A percentile compares a stretch with the other conserved stretches of the same genome.
phyloP scores from a whole-genome alignment of 2,888 invertebrate species.

The Tetanocera ferruginea region DNA sequence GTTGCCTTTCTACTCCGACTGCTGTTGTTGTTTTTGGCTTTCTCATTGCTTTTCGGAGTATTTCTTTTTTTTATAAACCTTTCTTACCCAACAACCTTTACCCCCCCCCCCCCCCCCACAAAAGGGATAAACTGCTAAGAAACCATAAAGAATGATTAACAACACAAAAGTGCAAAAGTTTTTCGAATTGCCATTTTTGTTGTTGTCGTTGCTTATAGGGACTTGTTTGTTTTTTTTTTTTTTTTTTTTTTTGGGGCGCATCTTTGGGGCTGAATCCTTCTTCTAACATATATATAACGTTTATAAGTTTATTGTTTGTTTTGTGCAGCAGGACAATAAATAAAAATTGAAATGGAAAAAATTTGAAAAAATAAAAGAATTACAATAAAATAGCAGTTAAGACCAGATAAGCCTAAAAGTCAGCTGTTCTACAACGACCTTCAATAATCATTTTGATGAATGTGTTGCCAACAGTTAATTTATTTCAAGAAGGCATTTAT shows the following conservation, averaged over 20 bases:
- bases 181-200: constrained; percentile 16
- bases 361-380: not conserved
- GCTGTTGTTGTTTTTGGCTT: not conserved
- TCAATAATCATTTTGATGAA: no score
- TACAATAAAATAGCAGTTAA: no score
- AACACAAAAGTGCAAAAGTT: constrained; percentile 32
- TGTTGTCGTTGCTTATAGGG: not conserved
- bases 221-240: not conserved
- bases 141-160: constrained; percentile 47
- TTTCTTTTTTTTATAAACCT: not conserved
- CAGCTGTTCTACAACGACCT: no score
- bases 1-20: not conserved
- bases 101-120: not conserved
- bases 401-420: no score
- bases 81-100: not conserved
- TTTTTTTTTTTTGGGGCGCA: not conserved
- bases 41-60: not conserved
- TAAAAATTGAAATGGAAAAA: not conserved
- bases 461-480: no score
- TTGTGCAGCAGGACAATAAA: not conserved
- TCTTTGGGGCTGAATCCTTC: not conserved
- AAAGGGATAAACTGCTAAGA: constrained; percentile 44
- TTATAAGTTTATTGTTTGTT: not conserved
- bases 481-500: no score
- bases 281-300: not conserved